phyloP scores from a whole-genome alignment of 2,888 invertebrate species.

The Campaea margaritaria region DNA sequence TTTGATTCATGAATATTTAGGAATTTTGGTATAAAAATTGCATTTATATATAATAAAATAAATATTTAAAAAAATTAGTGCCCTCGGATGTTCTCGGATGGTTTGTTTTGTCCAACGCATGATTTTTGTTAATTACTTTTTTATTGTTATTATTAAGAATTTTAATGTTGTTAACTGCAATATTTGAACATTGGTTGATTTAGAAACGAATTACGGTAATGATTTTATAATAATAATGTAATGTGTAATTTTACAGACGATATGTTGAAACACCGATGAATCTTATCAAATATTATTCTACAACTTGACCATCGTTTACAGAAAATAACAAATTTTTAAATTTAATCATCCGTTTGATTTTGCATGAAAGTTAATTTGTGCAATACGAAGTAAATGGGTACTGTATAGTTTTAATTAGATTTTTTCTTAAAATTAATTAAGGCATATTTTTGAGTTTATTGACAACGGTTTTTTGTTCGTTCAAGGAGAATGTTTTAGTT shows the following conservation, averaged over 20 bases:
- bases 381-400: constrained; percentile 75
- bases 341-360: constrained; percentile 66
- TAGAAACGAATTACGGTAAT: constrained; percentile 34
- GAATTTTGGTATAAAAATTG: constrained; percentile 76
- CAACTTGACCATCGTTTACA: constrained; percentile 12
- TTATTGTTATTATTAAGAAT: constrained; percentile 84
- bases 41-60: constrained; percentile 73
- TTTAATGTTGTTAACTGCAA: constrained; percentile 82
- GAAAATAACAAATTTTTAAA: constrained; percentile 16
- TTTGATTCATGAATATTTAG: constrained; percentile 74
- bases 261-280: constrained; percentile 20
- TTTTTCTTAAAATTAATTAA: constrained; percentile 54
- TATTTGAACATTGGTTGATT: constrained; percentile 58
- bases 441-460: constrained; percentile 63
- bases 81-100: constrained; percentile 80
- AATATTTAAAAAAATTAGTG: constrained; percentile 57
- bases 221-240: constrained; percentile 51
- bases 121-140: constrained; percentile 81
- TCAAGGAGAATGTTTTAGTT: constrained; percentile 30
- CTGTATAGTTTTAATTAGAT: constrained; percentile 72
- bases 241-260: constrained; percentile 16
- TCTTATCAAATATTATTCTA: constrained; percentile 30
- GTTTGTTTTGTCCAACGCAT: constrained; percentile 73
- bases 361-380: constrained; percentile 75
- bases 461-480: constrained; percentile 60